These are phyloP conservation scores for Gambusia holbrooki DNA, from an alignment of 2,113 vertebrate genomes.

Conservation along the genomic window DNA sequence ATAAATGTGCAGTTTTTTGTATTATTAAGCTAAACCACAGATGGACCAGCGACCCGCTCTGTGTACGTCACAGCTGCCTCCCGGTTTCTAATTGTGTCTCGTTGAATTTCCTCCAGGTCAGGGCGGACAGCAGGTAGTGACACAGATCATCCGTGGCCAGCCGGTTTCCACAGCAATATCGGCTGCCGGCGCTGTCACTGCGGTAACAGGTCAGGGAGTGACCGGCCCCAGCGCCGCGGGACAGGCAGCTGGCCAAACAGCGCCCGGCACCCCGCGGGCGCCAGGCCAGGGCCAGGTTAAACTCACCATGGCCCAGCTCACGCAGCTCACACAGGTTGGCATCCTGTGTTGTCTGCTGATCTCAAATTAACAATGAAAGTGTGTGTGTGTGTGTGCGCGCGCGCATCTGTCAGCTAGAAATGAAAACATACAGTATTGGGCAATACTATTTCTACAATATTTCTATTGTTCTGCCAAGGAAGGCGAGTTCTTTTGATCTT, in stretches of 20 bases:
- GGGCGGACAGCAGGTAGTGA: slow-evolving; percentile 91
- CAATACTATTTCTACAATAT: not conserved
- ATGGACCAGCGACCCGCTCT: not conserved
- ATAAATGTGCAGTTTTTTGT: not conserved
- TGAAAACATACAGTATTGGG: too few species aligned
- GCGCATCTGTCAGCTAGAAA: not conserved
- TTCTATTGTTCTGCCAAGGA: not conserved
- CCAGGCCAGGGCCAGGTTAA: slow-evolving; percentile 92
- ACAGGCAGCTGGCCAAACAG: slow-evolving; percentile 64
- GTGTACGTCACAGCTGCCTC: not conserved
- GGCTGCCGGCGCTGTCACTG: slow-evolving; percentile 71
- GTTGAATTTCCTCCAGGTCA: slow-evolving; percentile 78
- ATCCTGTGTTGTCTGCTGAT: not conserved
- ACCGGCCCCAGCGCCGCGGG: slow-evolving; percentile 69
- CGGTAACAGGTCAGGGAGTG: slow-evolving; percentile 61
- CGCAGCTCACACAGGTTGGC: slow-evolving; percentile 92
- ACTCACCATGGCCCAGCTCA: slow-evolving; percentile 95
- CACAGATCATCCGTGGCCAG: slow-evolving; percentile 92
- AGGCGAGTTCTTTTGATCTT: not conserved
- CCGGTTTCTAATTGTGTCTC: not conserved
- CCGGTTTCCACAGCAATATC: slow-evolving; percentile 87
- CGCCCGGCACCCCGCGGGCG: slow-evolving; percentile 75
- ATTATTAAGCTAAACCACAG: not conserved
- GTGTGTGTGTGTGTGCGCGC: not conserved
- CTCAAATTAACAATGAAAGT: not conserved